Evolutionary conservation across 2,888 invertebrate genomes (phyloP), one percentile per base, ranked within the genome.

Genomic region (Lasioglossum zephyrum): DNA sequence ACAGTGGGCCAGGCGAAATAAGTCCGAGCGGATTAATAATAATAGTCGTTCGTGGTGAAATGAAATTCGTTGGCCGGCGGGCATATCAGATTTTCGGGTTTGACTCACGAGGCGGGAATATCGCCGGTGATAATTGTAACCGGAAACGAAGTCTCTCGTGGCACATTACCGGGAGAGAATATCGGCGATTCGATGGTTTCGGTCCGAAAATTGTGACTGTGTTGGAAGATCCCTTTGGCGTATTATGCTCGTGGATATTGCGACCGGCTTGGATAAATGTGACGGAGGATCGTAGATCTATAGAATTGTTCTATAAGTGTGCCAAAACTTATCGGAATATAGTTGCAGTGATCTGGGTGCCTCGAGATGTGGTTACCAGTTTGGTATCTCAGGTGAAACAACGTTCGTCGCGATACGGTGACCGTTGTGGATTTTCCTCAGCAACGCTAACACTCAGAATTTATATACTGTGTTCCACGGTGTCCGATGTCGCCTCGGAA

Each of bases 111-210:
- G 26, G 1, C 18, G 36, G 66, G 26, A 13, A 36, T 36, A 66
- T 36, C 36, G 66, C 18, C 8, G 16, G 18, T 66, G 66, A 16
- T 66, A 66, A 66, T 31, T 66, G 66, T 66, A 36, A 66, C 66
- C 18, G 66, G 36, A 66, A 66, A 66, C 66, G 66, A 66, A 36
- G 66, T 31, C 66, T 66, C 66, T 31, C 18, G 66, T 31, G 66
- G 66, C 18, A 16, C 66, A 66, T 66, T 66, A 31, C 36, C 49
- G 49, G 49, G 8, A 49, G 31, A 31, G 16, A 31, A 36, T 31
- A 31, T 26, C 63, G 63, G 5, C 63, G 63, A 6, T 26, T 11
- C n/a, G 9, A n/a, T n/a, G n/a, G n/a, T 22, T n/a, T n/a, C 11
- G n/a, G n/a, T 57, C 57, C 8, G 57, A 57, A n/a, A 57, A 57